Evolutionary conservation across 2,888 invertebrate genomes (phyloP), one percentile per base, ranked within the genome.

Genomic region (Crocallis elinguaria): DNA sequence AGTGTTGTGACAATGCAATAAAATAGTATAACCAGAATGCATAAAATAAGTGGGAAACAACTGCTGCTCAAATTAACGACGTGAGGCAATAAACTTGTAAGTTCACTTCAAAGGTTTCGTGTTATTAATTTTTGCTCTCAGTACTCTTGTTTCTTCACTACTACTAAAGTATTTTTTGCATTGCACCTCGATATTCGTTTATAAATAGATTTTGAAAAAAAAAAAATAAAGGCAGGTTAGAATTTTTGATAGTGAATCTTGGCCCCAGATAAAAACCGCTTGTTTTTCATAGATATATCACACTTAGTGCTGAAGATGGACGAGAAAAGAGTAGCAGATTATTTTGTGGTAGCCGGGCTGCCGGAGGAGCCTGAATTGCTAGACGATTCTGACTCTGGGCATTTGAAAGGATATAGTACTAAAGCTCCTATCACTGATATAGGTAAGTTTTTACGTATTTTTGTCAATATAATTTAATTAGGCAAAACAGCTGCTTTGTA

Each of bases 291-390:
- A 78, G 77, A 71, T 72, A 65, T 41, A 53, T 69, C 54, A 43
- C 62, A 67, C 56, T 59, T 65, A 69, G 57, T 66, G 62, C 57
- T 64, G 49, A 88, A 65, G 66, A 97, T 97, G 97, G 97, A 97
- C 79, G 97, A 97, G 73, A 93, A 95, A 77, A 93, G 96, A 84
- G 97, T 99, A 60, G 98, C 98, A 16, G 99, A 99, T 92, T 99
- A 99, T 90, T 99, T 99, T 92, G 98, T 99, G 66, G 97, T 99
- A 58, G 98, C 99, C 77, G 99, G 99, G 19, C 92, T 99, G 81
- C 96, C 98, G 11, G 95, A 96, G 59, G 93, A 95, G 75, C 95
- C 96, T 19, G 94, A 96, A 75, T 92, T 95, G 52, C 91, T 96
- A 43, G 95, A 96, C 77, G 95, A 95, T 69, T 96, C 96, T 57